Evolutionary conservation across 2,113 vertebrate genomes (phyloP), one percentile per base, ranked within the genome.

Genomic region (Campylomormyrus numenius): DNA sequence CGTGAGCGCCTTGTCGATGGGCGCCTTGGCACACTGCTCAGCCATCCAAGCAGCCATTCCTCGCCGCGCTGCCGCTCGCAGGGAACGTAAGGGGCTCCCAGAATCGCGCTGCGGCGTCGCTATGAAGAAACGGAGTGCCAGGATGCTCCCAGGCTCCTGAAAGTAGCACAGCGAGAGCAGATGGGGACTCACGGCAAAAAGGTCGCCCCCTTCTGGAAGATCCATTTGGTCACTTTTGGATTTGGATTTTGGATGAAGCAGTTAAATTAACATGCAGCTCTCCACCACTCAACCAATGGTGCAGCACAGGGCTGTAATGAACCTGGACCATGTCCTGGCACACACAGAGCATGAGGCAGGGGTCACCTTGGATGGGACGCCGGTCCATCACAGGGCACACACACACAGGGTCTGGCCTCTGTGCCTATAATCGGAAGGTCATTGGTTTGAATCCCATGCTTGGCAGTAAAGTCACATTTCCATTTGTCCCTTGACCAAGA

Each of bases 1-100:
- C 95, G 70, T 92, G 88, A 91, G 92, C 91, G 56, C 66, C 45
- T 50, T 10, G 46, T 17, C 62, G 42, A 49, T 19, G 27, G 8
- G 74, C 2, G 11, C 4, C 2, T 52, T 13, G 49, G 85, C 50
- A 1, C 10, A 31, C 50, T 1, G 50, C 49, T 35, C 85, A 87
- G 50, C 50, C 85, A 87, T 85, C 48, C 85, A 0, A 3, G 27
- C 27, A n/a, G 50, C 24, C 85, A 6, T 39, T 87, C 85, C 31
- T 17, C 13, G 9, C 50, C 6, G 49, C 27, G 21, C 15, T 6
- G 3, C 50, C 2, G n/a, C 50, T 24, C 27, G n/a, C 17, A 8
- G 80, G 39, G 45, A 80, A 42, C 77, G 15, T 35, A 9, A 13
- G 17, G 77, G 3, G 77, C 77, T 45, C 35, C 31, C 17, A 21